Base-by-base conservation (phyloP, 2,797 vertebrate species). In the Sternarchorhynchus goeldii region DNA sequence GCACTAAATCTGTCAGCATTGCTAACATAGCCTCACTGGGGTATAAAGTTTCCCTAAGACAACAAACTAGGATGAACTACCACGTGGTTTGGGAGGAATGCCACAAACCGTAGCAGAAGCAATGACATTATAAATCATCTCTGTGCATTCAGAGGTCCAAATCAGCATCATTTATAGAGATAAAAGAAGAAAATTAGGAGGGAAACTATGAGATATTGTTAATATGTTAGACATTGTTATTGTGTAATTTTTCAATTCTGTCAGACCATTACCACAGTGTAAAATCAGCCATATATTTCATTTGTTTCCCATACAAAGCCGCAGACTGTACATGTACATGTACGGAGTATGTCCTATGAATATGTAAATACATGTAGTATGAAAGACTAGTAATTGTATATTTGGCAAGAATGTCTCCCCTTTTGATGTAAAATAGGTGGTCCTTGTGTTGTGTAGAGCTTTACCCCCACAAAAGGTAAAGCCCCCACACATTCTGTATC, bases 1-100 rank as follows among this genome's bases (percentile, higher is more conserved):
- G 73, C 57, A 25, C 57, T 76, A 63, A 78, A 78, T 75, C 18
- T 62, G 32, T 73, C 68, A 53, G 56, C 16, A 63, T 77, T 45
- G 65, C 41, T 12, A 32, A 34, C 56, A 56, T 32, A 10, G 53
- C 25, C 31, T 65, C 4, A 20, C 14, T 21, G 56, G 20, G 56
- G 21, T 17, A 5, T 20, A 17, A 2, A 67, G 31, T 41, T 67
- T 16, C 6, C 25, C 41, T 12, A 60, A 58, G 55, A 56, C 6
- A 53, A 6, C 16, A 50, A 25, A 32, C 2, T 34, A 75, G 72
- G 41, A 50, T 18, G 58, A 58, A 53, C 3, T 32, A 56, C 25
- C 12, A 16, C 62, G 5, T 50, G n/a, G 34, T 31, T 21, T 57
- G 31, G 6, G 18, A n/a, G 20, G 16, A 45, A 69, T 20, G 68